Evolutionary conservation across 2,888 invertebrate genomes (phyloP).

Genomic region (Xestia c-nigrum): DNA sequence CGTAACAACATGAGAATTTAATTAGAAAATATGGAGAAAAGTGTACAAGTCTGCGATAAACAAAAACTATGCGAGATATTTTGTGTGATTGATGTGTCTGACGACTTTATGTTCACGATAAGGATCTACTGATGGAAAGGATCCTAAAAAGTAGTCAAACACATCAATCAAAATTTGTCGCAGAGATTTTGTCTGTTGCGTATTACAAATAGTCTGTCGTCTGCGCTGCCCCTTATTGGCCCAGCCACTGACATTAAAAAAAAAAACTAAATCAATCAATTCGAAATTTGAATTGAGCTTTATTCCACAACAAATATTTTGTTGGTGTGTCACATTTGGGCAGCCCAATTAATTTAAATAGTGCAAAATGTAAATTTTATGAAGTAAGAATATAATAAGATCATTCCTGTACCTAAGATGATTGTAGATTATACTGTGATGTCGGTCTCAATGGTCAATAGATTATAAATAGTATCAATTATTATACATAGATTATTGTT

Average conservation of each 20-base stretch:
- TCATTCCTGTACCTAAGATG: slow-evolving; percentile 91
- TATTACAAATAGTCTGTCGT: no score
- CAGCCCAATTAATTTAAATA: slow-evolving; percentile 80
- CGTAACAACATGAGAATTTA: no score
- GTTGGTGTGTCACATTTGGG: slow-evolving; percentile 69
- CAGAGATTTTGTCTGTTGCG: no score
- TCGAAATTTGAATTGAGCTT: slow-evolving; percentile 31
- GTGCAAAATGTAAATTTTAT: slow-evolving; percentile 87
- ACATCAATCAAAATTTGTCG: no score
- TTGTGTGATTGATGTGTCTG: no score
- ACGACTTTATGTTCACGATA: no score
- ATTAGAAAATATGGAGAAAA: no score
- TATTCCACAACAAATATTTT: slow-evolving; percentile 37
- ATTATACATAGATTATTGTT: slow-evolving; percentile 88
- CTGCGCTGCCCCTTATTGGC: not conserved
- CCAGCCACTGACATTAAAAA: slow-evolving; percentile 29
- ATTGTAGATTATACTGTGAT: slow-evolving; percentile 89
- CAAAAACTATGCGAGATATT: no score
- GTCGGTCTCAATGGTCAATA: slow-evolving; percentile 90
- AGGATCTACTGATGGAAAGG: no score
- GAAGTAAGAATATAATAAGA: slow-evolving; percentile 82
- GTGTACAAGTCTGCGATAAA: no score
- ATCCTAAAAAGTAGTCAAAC: no score
- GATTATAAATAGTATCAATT: slow-evolving; percentile 88
- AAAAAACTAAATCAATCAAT: no score